Base-by-base conservation (phyloP, 2,113 vertebrate genomes). In the Suncus etruscus region DNA sequence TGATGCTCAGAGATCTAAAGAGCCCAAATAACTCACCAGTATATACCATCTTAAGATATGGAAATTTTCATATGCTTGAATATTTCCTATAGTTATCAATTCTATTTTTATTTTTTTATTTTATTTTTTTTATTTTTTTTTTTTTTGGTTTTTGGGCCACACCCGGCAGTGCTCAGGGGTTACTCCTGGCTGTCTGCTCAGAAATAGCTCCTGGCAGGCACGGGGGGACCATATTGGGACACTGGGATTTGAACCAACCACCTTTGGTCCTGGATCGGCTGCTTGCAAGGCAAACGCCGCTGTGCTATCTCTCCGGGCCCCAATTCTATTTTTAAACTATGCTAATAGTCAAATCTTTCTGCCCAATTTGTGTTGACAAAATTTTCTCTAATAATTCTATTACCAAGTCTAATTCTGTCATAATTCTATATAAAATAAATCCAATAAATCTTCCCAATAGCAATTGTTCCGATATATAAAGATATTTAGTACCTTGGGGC, bases 301-400 rank as follows among this genome's bases (percentile, higher is more conserved):
- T n/a, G n/a, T n/a, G n/a, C n/a, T n/a, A n/a, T n/a, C n/a, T n/a
- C n/a, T n/a, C n/a, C n/a, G n/a, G n/a, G n/a, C n/a, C n/a, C n/a
- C 2, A 82, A 87, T 78, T 80, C 54, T 15, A 68, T 24, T 48
- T 93, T 80, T 20, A 86, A 83, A 83, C 29, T 73, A 72, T 54
- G 20, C 2, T 24, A 11, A 69, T 27, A 72, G 25, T 78, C 61
- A 83, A 74, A 74, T 29, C 11, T 48, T 66, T 79, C 69, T 79
- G 47, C 54, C 24, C 31, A 25, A 47, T 32, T 73, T 10, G 1
- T 39, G 15, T 74, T 58, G 32, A 79, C 31, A 39, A 32, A 83
- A 29, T 66, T 47, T 91, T 89, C 48, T 73, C 54, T 87, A 24
- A 1, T 94, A 86, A 83, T 88, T 29, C 48, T 76, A 65, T 69